Percentiles rank a stretch among this genome's conserved stretches.
These are phyloP conservation scores for Microctenopoma steveboyesi DNA, from an alignment of 2,797 vertebrate species.

Conservation along the genomic window DNA sequence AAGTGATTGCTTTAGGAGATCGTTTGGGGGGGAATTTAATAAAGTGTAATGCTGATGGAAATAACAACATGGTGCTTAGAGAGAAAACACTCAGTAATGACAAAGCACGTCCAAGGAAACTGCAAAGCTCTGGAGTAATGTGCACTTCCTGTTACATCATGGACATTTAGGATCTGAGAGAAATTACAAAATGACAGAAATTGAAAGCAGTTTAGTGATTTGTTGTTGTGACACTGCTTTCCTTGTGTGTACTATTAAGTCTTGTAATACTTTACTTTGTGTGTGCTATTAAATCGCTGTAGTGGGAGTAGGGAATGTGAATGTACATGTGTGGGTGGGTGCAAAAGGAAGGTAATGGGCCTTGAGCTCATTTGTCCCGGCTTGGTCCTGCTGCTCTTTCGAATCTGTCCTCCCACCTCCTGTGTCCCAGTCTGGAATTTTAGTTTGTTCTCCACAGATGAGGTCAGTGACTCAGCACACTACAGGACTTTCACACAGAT, in stretches of 20 bases:
- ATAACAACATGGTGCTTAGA: conserved; percentile 64
- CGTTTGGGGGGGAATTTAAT: conserved; percentile 58
- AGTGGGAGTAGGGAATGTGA: conserved; percentile 64
- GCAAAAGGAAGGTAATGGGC: conserved; percentile 70
- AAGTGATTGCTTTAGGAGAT: conserved; percentile 35
- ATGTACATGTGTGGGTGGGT: conserved; percentile 66
- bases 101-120: conserved; percentile 52
- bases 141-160: conserved; percentile 71
- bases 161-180: conserved; percentile 47
- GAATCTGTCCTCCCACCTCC: conserved; percentile 76
- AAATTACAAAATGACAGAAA: conserved; percentile 40
- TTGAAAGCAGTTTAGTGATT: conserved; percentile 41
- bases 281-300: conserved; percentile 59
- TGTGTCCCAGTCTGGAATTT: conserved; percentile 71
- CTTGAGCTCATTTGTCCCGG: conserved; percentile 73
- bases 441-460: conserved; percentile 58
- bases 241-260: conserved; percentile 60
- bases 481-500: conserved; percentile 49
- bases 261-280: conserved; percentile 22
- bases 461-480: conserved; percentile 65
- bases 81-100: conserved; percentile 71
- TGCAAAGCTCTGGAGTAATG: conserved; percentile 51
- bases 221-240: conserved; percentile 56
- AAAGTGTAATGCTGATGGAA: conserved; percentile 65
- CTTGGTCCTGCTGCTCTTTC: conserved; percentile 69